phyloP scores from a whole-genome alignment of 1,140 invertebrate species.

The Diachasma alloeum region DNA sequence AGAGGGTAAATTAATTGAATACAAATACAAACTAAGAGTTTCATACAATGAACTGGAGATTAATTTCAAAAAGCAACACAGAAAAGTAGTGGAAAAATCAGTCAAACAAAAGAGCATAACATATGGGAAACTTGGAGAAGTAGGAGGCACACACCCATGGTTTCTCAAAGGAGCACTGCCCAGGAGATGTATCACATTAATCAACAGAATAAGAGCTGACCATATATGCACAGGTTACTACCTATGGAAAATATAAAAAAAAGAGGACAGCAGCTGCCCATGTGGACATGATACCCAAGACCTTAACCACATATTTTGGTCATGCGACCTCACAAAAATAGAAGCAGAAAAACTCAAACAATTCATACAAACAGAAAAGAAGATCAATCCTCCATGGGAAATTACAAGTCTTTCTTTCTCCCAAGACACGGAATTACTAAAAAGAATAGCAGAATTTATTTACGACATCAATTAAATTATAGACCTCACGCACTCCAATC shows the following conservation, averaged over 20 bases:
- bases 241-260: not conserved
- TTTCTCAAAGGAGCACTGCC: not conserved
- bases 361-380: not conserved
- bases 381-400: not conserved
- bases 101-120: no score
- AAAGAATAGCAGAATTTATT: not conserved
- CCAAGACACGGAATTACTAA: not conserved
- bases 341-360: no score
- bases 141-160: not conserved
- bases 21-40: not conserved
- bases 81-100: no score
- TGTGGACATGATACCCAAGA: not conserved
- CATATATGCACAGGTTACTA: not conserved
- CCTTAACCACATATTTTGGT: slow-evolving; percentile 7
- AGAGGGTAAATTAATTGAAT: not conserved
- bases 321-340: not conserved
- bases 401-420: not conserved
- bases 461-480: not conserved
- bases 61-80: not conserved
- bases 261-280: not conserved
- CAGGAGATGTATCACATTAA: not conserved
- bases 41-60: not conserved
- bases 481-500: not conserved
- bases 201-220: not conserved
- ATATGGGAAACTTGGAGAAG: no score